Conservation (phyloP, 2,797 vertebrate genomes). For the Sciurus vulgaris region DNA sequence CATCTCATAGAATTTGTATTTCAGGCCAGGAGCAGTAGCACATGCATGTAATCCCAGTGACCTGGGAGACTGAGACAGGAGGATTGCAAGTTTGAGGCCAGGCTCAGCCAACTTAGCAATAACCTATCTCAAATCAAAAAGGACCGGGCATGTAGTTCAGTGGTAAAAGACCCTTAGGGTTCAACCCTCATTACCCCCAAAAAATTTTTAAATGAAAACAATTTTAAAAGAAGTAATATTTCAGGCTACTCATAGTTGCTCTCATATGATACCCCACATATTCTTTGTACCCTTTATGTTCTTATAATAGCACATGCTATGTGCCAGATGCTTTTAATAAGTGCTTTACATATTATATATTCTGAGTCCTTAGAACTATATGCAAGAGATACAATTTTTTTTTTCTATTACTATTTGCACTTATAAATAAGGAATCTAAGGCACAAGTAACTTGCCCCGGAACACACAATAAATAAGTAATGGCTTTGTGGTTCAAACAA, state of each 20-base stretch:
- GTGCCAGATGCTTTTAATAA: neutral
- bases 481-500: neutral
- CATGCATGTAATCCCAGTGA: too few relatives aligned
- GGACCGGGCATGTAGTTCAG: too few relatives aligned
- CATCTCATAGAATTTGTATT: neutral
- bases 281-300: neutral
- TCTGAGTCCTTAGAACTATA: neutral
- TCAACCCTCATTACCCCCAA: too few relatives aligned
- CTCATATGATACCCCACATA: neutral
- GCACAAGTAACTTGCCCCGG: neutral
- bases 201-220: too few relatives aligned
- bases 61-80: too few relatives aligned
- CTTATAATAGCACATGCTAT: neutral
- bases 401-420: neutral
- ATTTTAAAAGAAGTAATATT: neutral
- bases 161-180: too few relatives aligned
- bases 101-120: too few relatives aligned
- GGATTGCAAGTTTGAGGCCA: too few relatives aligned
- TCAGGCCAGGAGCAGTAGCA: neutral
- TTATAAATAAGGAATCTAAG: slow-evolving; percentile 1
- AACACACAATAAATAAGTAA: neutral
- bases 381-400: neutral
- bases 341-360: neutral
- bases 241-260: neutral
- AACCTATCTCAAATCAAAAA: too few relatives aligned